A percentile compares a stretch with the other conserved stretches of the same genome.
Conservation (phyloP, 2,888 invertebrate genomes). For the Deilephila elpenor region DNA sequence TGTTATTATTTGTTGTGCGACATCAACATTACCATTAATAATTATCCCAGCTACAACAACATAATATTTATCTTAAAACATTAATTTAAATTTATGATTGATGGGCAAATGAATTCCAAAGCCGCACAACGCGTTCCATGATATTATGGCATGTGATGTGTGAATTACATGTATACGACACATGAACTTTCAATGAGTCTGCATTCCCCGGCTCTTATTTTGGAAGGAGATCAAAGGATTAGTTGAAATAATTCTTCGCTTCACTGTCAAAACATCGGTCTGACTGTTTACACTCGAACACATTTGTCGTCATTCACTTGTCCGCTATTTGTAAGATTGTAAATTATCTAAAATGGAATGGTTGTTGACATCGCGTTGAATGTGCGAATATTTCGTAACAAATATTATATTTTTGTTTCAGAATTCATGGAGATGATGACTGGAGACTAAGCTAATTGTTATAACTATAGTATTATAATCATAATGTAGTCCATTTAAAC, state of each 20-base stretch:
- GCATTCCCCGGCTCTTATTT: conserved; percentile 37
- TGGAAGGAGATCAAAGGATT: conserved; percentile 46
- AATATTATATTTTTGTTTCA: conserved; percentile 71
- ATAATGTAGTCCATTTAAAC: conserved; percentile 63
- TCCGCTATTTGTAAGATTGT: conserved; percentile 12
- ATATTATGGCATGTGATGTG: conserved; percentile 35
- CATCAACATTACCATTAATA: too few relatives aligned
- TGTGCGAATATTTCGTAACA: not conserved
- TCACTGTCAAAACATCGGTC: conserved; percentile 33
- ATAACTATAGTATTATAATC: conserved; percentile 59
- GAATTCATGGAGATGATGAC: conserved; percentile 99
- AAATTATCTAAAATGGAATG: not conserved
- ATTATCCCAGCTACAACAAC: not conserved
- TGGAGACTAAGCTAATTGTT: conserved; percentile 87
- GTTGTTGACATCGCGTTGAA: not conserved
- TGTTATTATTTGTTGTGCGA: too few relatives aligned
- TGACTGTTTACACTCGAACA: conserved; percentile 10
- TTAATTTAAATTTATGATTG: conserved; percentile 2
- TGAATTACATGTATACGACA: conserved; percentile 31
- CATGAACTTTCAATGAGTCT: conserved; percentile 37
- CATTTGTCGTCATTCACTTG: conserved; percentile 11
- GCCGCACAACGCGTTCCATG: conserved; percentile 36
- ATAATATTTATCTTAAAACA: not conserved
- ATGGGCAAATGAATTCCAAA: conserved; percentile 39
- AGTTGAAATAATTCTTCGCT: conserved; percentile 36